phyloP scores from a whole-genome alignment of 2,113 vertebrate species.

The Neolamprologus tretocephalus region DNA sequence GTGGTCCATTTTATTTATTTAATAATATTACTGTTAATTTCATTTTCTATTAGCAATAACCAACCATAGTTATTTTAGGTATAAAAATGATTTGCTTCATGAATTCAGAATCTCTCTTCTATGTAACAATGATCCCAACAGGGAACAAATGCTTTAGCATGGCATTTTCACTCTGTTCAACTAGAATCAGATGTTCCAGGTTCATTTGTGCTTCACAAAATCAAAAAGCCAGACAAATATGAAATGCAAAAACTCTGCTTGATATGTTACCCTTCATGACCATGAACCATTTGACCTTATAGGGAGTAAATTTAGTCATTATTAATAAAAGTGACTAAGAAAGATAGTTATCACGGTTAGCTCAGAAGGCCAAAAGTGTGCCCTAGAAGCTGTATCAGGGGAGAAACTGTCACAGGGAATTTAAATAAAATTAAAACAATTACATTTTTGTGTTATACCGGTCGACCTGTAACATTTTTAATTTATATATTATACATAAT shows the following conservation, averaged over 20 bases:
- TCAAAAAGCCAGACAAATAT: background rate
- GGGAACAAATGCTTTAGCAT: rapidly evolving
- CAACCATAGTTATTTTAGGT: background rate
- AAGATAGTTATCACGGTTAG: background rate
- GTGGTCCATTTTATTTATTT: background rate
- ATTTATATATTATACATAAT: background rate
- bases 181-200: background rate
- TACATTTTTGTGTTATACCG: background rate
- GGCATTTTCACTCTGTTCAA: background rate
- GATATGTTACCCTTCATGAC: background rate
- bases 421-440: background rate
- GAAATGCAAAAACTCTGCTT: background rate
- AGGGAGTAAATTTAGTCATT: background rate
- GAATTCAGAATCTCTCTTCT: background rate
- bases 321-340: background rate
- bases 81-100: background rate
- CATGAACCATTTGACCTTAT: rapidly evolving
- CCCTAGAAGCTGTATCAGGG: background rate
- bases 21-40: background rate
- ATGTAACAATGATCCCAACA: background rate
- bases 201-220: background rate
- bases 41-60: background rate
- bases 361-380: background rate
- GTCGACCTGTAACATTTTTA: background rate
- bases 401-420: background rate